A percentile compares a stretch with the other conserved stretches of the same genome.
These are phyloP conservation scores for Boloria selene DNA, from an alignment of 2,888 invertebrate species.

Conservation along the genomic window DNA sequence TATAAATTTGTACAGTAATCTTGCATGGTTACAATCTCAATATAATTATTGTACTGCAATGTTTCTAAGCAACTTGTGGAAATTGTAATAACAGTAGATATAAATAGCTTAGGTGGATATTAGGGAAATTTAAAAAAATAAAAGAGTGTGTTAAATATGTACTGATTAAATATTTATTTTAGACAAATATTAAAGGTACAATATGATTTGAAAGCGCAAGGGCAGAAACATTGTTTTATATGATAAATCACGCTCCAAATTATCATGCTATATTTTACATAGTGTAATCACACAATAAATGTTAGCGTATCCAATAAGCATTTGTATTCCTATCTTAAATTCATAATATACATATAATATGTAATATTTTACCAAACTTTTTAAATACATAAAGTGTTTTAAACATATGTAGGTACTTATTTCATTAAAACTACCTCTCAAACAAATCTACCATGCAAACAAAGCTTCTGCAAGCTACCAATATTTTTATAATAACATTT, in stretches of 20 bases:
- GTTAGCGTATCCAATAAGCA: slow-evolving; percentile 58
- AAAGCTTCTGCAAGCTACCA: slow-evolving; percentile 69
- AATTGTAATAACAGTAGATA: background rate
- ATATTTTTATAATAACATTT: slow-evolving; percentile 68
- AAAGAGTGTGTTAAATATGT: slow-evolving; percentile 56
- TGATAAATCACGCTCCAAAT: slow-evolving; percentile 59
- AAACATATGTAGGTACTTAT: slow-evolving; percentile 57
- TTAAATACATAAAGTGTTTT: slow-evolving; percentile 57
- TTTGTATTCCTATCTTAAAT: slow-evolving; percentile 56
- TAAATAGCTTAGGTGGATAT: background rate
- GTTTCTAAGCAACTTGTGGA: background rate
- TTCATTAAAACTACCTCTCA: slow-evolving; percentile 61
- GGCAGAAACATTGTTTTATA: slow-evolving; percentile 64
- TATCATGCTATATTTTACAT: slow-evolving; percentile 66
- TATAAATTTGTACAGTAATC: background rate
- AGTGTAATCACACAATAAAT: slow-evolving; percentile 60
- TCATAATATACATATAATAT: slow-evolving; percentile 70
- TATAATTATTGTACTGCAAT: background rate
- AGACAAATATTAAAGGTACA: slow-evolving; percentile 66
- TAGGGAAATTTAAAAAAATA: slow-evolving; percentile 22
- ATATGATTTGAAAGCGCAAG: slow-evolving; percentile 72
- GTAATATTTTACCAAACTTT: slow-evolving; percentile 59
- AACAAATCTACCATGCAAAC: slow-evolving; percentile 72
- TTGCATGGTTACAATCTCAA: background rate
- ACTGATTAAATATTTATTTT: slow-evolving; percentile 80